A percentile compares a stretch with the other conserved stretches of the same genome.
Conservation (phyloP, 2,113 vertebrate species). For the Mustela lutreola region DNA sequence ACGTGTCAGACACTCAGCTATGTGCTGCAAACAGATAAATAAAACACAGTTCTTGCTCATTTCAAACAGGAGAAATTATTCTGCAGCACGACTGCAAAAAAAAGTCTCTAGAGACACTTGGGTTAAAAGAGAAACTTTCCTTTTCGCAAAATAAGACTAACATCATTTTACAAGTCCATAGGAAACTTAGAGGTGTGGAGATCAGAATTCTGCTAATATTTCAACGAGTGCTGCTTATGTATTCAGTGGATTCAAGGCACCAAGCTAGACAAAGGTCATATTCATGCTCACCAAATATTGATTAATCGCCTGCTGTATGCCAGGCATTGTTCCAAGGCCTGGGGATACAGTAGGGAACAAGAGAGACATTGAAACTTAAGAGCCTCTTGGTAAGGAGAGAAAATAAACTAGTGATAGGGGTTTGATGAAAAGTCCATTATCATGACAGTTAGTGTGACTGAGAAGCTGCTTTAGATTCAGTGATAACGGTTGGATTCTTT, state of each 20-base stretch:
- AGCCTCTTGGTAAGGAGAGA: background rate
- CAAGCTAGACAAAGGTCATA: background rate
- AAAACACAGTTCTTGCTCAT: background rate
- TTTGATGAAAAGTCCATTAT: background rate
- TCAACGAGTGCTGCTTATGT: background rate
- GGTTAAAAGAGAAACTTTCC: background rate
- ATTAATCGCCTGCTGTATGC: background rate
- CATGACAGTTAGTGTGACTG: background rate
- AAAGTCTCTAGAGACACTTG: background rate
- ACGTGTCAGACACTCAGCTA: background rate
- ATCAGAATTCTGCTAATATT: background rate
- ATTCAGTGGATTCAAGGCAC: background rate
- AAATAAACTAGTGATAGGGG: background rate
- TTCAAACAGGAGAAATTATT: constrained; percentile 13
- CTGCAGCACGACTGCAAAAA: background rate
- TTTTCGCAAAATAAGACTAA: background rate
- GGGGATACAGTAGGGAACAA: background rate
- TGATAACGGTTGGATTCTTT: background rate
- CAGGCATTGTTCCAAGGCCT: background rate
- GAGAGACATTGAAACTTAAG: background rate
- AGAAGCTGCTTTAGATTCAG: background rate
- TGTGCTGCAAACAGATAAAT: background rate
- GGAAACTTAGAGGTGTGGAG: background rate
- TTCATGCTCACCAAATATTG: background rate
- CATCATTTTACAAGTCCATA: background rate